Base-by-base conservation (phyloP, 2,797 vertebrate genomes). In the Sebastes ruberrimus region DNA sequence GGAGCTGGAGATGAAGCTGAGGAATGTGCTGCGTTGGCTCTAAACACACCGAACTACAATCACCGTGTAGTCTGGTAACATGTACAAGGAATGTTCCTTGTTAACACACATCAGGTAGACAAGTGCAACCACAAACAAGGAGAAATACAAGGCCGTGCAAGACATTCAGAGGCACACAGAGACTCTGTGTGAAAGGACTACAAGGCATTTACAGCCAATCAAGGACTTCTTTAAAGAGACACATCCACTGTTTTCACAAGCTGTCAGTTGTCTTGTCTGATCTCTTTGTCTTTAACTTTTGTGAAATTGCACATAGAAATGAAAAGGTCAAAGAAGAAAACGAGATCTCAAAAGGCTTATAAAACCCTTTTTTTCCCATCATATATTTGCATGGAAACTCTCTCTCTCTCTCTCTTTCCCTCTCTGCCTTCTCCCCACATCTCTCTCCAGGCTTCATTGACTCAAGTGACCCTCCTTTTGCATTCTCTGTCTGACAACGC, bases 31-130 rank as follows among this genome's bases (percentile, higher is more conserved):
- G 72, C 14, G 10, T 33, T 1, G 42, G 68, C 23, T 0, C 20
- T 5, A 64, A 74, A 76, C 68, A 59, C 49, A 7, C 53, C 22
- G 70, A 67, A 85, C 73, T 64, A 74, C 55, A 82, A 66, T 84
- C 28, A 9, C 56, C 1, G 49, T 2, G 6, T 27, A 46, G 49
- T 10, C 30, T 1, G 11, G 20, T 33, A 32, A 52, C 69, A 38
- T 53, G 63, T 23, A 38, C 57, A 22, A 32, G 25, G 14, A 69
- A 30, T 22, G 62, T 4, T 65, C 32, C 62, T 53, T 55, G 68
- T 87, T 82, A 82, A 71, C 32, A 13, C 32, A 80, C 76, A 61
- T 63, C 42, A 27, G 71, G 62, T 75, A 53, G 81, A 78, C 53
- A 76, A 72, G 65, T 14, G 32, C 69, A 49, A 9, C 60, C 30